These are phyloP conservation scores for Rhabditoides inermis DNA, from an alignment of 2,888 invertebrate species.

Conservation along the genomic window DNA sequence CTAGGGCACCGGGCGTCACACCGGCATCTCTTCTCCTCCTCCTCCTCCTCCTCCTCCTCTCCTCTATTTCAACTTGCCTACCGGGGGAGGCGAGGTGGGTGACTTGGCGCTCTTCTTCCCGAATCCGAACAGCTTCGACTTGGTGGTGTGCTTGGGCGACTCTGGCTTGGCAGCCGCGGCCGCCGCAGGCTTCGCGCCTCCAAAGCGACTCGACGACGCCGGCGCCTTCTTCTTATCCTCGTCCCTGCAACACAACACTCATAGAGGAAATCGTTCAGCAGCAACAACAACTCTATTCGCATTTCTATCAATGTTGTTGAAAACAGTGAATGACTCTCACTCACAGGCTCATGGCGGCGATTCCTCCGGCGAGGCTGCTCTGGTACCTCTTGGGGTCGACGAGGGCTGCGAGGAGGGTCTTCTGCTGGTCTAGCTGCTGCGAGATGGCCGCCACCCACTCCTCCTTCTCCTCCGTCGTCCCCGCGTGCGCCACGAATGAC, in stretches of 20 bases:
- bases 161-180: slow-evolving; percentile 15
- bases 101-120: slow-evolving; percentile 34
- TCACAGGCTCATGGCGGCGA: slow-evolving; percentile 37
- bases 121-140: slow-evolving; percentile 38
- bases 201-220: slow-evolving; percentile 1
- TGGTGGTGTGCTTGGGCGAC: slow-evolving; percentile 28
- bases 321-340: slow-evolving; percentile 4
- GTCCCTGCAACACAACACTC: slow-evolving; percentile 1
- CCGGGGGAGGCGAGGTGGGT: slow-evolving; percentile 31
- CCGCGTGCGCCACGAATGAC: slow-evolving; percentile 72
- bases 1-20: too few species aligned
- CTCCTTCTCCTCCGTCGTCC: slow-evolving; percentile 66
- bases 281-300: background rate
- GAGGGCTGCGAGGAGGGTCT: slow-evolving; percentile 82
- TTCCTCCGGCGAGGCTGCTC: slow-evolving; percentile 32
- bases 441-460: slow-evolving; percentile 60
- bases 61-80: slow-evolving; percentile 24
- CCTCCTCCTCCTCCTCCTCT: slow-evolving; percentile 12
- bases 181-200: background rate
- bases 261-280: background rate
- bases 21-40: slow-evolving; percentile 14
- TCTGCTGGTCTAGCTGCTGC: slow-evolving; percentile 81
- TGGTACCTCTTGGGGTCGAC: slow-evolving; percentile 68
- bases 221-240: slow-evolving; percentile 15
- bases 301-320: background rate